A percentile compares a stretch with the other conserved stretches of the same genome.
Conservation (phyloP, 1,140 invertebrate species). For the Rhagoletis pomonella region DNA sequence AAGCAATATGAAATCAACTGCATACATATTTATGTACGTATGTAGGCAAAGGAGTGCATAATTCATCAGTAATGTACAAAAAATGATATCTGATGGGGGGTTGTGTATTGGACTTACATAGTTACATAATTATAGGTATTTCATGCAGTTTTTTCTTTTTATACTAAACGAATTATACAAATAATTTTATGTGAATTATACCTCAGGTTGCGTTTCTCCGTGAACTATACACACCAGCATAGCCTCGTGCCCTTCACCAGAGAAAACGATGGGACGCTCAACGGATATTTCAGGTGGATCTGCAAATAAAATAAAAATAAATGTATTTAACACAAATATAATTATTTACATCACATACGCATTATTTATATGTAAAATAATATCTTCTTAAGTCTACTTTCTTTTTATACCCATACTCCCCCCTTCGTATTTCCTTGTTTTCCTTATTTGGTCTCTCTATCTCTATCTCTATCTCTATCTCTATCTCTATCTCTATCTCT, state of each 20-base stretch:
- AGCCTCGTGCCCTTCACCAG: constrained; percentile 80
- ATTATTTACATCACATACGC: no score
- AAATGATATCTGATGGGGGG: neutral
- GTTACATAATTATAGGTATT: neutral
- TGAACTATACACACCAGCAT: constrained; percentile 82
- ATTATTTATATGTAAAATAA: no score
- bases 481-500: no score
- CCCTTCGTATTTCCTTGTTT: no score
- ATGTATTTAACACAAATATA: no score
- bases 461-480: no score
- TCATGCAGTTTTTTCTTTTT: neutral
- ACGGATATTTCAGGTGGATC: constrained; percentile 81
- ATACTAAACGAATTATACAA: neutral
- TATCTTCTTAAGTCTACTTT: no score
- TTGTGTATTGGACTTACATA: neutral
- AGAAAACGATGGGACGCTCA: constrained; percentile 79
- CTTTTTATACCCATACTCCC: no score
- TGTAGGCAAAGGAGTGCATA: no score
- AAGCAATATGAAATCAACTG: neutral
- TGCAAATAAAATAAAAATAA: constrained; percentile 63
- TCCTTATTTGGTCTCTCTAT: no score
- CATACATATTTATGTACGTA: neutral
- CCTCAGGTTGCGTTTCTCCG: constrained; percentile 80
- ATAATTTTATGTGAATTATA: constrained; percentile 67
- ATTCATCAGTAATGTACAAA: neutral